Conservation (phyloP, 2,797 vertebrate genomes). For the Micropoecilia bifurca region DNA sequence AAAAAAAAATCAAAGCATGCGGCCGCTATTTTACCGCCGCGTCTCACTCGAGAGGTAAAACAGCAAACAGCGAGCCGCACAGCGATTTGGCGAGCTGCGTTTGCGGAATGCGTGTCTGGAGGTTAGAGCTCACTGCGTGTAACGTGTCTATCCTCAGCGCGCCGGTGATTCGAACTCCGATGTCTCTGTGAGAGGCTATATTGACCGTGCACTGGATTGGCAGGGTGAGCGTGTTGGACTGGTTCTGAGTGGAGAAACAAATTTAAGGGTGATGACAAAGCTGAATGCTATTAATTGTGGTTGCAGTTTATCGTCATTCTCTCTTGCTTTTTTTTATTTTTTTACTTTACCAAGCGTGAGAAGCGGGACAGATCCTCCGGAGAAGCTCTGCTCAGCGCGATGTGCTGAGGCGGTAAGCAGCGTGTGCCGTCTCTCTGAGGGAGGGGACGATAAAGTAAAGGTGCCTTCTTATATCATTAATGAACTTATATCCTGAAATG, state of each 20-base stretch:
- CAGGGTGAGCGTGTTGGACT: constrained; percentile 87
- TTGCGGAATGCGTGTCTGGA: not conserved
- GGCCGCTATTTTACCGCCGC: constrained; percentile 36
- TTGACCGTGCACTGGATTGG: constrained; percentile 87
- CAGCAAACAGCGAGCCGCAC: constrained; percentile 6
- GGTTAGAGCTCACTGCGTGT: constrained; percentile 84
- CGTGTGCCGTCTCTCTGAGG: constrained; percentile 78
- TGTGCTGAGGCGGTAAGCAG: constrained; percentile 81
- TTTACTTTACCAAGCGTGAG: constrained; percentile 86
- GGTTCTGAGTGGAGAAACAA: constrained; percentile 83
- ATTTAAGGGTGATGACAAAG: not conserved
- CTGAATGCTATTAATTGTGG: not conserved
- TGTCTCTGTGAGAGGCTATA: constrained; percentile 85
- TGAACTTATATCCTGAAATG: not conserved
- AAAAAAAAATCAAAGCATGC: constrained; percentile 52
- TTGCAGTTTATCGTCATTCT: not conserved
- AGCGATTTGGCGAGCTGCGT: not conserved
- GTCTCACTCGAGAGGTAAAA: constrained; percentile 22
- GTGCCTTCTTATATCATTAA: not conserved
- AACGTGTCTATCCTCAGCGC: constrained; percentile 87
- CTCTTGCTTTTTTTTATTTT: not conserved
- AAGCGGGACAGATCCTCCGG: constrained; percentile 87
- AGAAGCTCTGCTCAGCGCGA: constrained; percentile 79
- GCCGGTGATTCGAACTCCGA: constrained; percentile 82
- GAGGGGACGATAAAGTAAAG: constrained; percentile 15